phyloP scores from a whole-genome alignment of 2,888 invertebrate genomes.

The Hyposoter didymator region DNA sequence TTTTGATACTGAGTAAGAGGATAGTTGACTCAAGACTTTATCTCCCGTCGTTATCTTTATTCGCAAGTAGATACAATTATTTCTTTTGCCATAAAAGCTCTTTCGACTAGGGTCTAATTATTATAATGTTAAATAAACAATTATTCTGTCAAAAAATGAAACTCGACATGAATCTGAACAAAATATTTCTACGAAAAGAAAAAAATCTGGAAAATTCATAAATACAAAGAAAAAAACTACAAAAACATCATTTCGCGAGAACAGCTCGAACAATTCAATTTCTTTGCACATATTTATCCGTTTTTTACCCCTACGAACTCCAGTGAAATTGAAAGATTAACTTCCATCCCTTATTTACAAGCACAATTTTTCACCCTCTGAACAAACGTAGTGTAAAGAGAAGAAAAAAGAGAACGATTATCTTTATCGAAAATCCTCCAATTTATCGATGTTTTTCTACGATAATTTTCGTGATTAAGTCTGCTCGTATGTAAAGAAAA shows the following conservation, averaged over 20 bases:
- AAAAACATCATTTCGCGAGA: not conserved
- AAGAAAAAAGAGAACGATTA: not conserved
- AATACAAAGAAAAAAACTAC: not conserved
- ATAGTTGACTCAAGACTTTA: constrained; percentile 45
- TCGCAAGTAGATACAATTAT: not conserved
- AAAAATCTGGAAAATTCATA: not conserved
- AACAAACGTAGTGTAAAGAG: not conserved
- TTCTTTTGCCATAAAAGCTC: not conserved
- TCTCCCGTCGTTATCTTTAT: constrained; percentile 29
- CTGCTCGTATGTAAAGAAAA: not conserved
- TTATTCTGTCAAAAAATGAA: not conserved
- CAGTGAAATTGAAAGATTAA: not conserved
- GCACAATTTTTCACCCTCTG: not conserved
- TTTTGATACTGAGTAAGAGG: constrained; percentile 56
- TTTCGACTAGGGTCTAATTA: not conserved
- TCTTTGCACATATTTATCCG: not conserved
- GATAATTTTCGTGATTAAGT: constrained; percentile 6
- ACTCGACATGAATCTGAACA: not conserved
- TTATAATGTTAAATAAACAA: not conserved
- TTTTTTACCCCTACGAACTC: not conserved
- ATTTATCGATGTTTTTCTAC: constrained; percentile 28
- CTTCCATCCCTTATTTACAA: not conserved
- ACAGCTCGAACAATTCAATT: not conserved
- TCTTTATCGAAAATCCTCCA: not conserved
- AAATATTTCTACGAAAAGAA: not conserved